A percentile compares a stretch with the other conserved stretches of the same genome.
These are phyloP conservation scores for Drosophila longiperda DNA, from an alignment of 2,888 invertebrate species.

Conservation along the genomic window DNA sequence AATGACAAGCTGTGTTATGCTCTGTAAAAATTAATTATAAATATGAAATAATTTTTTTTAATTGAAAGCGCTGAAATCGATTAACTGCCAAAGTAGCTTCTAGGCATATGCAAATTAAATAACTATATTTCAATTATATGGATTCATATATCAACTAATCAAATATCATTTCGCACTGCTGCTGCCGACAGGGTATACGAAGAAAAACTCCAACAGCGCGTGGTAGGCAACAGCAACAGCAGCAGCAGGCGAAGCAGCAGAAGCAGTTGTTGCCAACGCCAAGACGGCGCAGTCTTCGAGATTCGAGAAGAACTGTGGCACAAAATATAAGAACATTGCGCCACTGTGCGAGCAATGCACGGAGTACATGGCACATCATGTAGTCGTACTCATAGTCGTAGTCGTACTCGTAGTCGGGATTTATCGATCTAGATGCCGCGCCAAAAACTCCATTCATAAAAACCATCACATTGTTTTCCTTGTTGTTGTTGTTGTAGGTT, in stretches of 20 bases:
- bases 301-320: constrained; percentile 1
- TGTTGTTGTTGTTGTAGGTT: constrained; percentile 28
- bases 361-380: constrained; percentile 62
- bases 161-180: background rate
- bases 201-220: background rate
- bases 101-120: background rate
- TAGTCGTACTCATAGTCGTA: constrained; percentile 67
- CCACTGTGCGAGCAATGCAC: constrained; percentile 58
- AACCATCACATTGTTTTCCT: constrained; percentile 82
- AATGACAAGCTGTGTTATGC: constrained; percentile 1
- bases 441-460: constrained; percentile 85
- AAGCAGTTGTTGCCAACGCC: constrained; percentile 16
- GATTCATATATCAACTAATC: background rate
- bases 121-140: background rate
- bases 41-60: background rate
- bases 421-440: constrained; percentile 84
- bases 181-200: constrained; percentile 2
- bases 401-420: constrained; percentile 78
- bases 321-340: constrained; percentile 4
- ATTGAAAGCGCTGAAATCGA: background rate
- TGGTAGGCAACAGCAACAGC: background rate
- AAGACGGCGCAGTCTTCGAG: background rate
- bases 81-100: background rate
- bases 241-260: background rate
- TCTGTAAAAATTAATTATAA: constrained; percentile 3